Evolutionary conservation across 2,113 vertebrate species (phyloP).

Genomic region (Baryphthengus martii): DNA sequence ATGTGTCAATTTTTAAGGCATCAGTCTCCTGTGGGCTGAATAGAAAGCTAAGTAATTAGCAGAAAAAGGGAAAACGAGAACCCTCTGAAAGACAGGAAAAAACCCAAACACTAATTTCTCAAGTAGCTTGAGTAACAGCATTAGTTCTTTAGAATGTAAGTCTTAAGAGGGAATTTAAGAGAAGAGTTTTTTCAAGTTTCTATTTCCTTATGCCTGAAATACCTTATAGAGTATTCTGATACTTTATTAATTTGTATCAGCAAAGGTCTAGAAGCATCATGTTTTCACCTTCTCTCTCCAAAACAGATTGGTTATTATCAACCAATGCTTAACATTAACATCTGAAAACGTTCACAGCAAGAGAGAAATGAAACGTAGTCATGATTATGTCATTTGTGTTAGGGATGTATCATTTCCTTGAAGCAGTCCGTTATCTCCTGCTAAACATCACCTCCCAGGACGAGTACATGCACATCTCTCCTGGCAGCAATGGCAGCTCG

Average conservation of each 20-base stretch:
- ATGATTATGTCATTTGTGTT: neutral
- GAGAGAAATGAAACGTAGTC: neutral
- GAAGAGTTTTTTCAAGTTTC: neutral
- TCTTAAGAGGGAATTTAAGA: neutral
- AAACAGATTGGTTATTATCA: neutral
- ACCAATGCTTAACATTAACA: neutral
- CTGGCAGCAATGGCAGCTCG: neutral
- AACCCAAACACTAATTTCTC: neutral
- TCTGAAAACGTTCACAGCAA: neutral
- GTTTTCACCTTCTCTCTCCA: neutral
- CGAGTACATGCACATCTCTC: accelerated
- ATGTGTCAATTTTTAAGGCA: neutral
- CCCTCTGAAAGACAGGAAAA: neutral
- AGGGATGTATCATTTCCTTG: neutral
- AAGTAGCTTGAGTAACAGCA: neutral
- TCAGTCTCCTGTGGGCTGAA: neutral
- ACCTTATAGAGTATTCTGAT: neutral
- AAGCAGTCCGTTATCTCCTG: neutral
- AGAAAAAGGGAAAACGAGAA: neutral
- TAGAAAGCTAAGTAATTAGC: neutral
- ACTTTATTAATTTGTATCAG: neutral
- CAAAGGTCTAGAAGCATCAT: neutral
- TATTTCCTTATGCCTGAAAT: neutral
- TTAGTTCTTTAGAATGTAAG: neutral
- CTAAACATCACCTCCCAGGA: neutral